Percentiles rank a stretch among this genome's conserved stretches.
Evolutionary conservation across 1,140 invertebrate species (phyloP).

Genomic region (Antheraea mylitta): DNA sequence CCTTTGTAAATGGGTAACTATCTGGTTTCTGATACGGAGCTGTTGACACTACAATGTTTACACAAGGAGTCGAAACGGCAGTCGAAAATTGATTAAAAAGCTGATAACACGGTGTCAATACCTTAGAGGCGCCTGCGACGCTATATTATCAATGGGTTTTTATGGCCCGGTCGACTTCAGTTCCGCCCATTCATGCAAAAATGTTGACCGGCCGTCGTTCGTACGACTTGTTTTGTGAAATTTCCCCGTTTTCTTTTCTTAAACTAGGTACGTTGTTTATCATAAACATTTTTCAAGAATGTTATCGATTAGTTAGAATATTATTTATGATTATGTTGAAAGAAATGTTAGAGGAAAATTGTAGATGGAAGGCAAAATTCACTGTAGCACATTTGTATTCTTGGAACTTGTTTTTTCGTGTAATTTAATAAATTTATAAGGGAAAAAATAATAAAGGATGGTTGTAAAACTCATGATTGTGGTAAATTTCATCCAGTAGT

Average conservation of each 20-base stretch:
- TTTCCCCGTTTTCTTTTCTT: constrained; percentile 22
- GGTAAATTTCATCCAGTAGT: no score
- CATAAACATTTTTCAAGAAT: neutral
- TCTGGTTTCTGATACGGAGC: constrained; percentile 62
- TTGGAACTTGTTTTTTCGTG: no score
- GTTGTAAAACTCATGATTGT: no score
- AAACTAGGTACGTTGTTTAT: neutral
- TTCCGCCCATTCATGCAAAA: constrained; percentile 38
- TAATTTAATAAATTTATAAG: no score
- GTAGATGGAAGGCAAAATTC: no score
- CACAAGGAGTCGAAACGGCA: constrained; percentile 72
- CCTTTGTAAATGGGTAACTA: constrained; percentile 54
- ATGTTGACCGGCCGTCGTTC: constrained; percentile 20
- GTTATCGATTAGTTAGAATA: neutral
- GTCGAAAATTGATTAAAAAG: constrained; percentile 70
- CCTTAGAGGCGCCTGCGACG: constrained; percentile 56
- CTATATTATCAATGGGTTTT: constrained; percentile 54
- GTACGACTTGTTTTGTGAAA: constrained; percentile 32
- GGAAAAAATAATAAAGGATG: no score
- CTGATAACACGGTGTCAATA: constrained; percentile 68
- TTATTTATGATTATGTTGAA: neutral
- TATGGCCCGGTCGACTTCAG: constrained; percentile 23
- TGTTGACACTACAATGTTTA: constrained; percentile 72
- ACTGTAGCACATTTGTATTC: no score
- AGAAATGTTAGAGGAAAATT: no score